A percentile compares a stretch with the other conserved stretches of the same genome.
These are phyloP conservation scores for Cheilinus undulatus DNA, from an alignment of 2,113 vertebrate genomes.

Conservation along the genomic window DNA sequence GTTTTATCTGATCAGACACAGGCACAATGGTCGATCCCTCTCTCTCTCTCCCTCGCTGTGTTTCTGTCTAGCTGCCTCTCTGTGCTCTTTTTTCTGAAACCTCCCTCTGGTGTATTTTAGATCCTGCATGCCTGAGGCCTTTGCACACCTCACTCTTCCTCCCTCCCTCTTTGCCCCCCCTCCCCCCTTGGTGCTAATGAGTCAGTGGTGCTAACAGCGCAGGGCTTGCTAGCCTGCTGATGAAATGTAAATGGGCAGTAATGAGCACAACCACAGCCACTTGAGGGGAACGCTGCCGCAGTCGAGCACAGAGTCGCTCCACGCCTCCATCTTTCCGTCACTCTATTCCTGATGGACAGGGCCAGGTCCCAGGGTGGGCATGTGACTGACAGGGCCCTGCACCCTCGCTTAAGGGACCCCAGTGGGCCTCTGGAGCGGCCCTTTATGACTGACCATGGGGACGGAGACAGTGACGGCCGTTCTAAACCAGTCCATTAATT, in stretches of 20 bases:
- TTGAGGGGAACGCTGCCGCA: constrained; percentile 84
- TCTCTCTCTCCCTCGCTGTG: constrained; percentile 28
- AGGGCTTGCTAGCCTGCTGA: constrained; percentile 88
- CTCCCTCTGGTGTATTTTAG: constrained; percentile 70
- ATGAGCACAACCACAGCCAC: constrained; percentile 91
- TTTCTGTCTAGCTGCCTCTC: constrained; percentile 20
- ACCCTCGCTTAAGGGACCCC: constrained; percentile 62
- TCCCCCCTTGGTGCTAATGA: constrained; percentile 63
- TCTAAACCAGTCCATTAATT: constrained; percentile 81
- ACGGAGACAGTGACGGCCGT: constrained; percentile 55
- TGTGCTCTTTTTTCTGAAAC: constrained; percentile 44
- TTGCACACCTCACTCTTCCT: constrained; percentile 53
- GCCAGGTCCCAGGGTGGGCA: constrained; percentile 62
- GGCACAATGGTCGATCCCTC: constrained; percentile 62
- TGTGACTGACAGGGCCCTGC: constrained; percentile 74
- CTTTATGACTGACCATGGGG: constrained; percentile 58
- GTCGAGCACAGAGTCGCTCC: constrained; percentile 64
- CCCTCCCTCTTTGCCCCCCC: constrained; percentile 15
- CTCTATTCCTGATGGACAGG: constrained; percentile 81
- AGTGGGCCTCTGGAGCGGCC: constrained; percentile 46
- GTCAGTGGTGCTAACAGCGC: constrained; percentile 70
- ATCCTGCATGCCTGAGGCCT: constrained; percentile 62
- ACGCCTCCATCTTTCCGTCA: constrained; percentile 51
- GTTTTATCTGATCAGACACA: constrained; percentile 70
- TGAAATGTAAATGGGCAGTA: constrained; percentile 96